phyloP scores from a whole-genome alignment of 1,140 invertebrate species.

The Archivesica marissinica region DNA sequence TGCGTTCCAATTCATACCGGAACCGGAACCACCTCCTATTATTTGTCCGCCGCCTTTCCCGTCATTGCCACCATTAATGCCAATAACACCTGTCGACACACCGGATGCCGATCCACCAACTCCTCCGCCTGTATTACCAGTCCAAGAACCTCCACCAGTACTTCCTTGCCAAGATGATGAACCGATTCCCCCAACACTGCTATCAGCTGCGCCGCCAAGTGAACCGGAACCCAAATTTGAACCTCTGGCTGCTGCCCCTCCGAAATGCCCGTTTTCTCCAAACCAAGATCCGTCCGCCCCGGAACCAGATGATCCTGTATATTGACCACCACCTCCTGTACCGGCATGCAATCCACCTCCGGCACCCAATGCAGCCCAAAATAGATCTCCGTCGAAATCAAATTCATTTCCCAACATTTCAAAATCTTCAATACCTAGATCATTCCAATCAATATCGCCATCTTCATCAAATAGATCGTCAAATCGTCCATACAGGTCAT shows the following conservation, averaged over 20 bases:
- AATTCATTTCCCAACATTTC: slow-evolving; percentile 31
- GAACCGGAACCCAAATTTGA: background rate
- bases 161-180: background rate
- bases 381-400: slow-evolving; percentile 15
- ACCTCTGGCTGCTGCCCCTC: background rate
- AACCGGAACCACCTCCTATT: background rate
- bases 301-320: no score
- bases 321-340: background rate
- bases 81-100: background rate
- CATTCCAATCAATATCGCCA: slow-evolving; percentile 13
- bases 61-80: background rate
- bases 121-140: background rate
- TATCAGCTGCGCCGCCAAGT: background rate
- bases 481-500: background rate
- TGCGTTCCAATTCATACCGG: background rate
- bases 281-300: background rate
- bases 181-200: background rate
- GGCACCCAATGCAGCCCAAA: background rate
- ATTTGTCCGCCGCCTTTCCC: background rate
- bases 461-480: background rate
- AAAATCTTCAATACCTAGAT: slow-evolving; percentile 27
- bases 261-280: background rate
- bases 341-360: background rate
- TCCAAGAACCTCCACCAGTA: background rate
- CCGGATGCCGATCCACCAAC: background rate